Percentiles rank a stretch among this genome's conserved stretches.
Conservation (phyloP, 2,797 vertebrate genomes). For the Manis javanica region DNA sequence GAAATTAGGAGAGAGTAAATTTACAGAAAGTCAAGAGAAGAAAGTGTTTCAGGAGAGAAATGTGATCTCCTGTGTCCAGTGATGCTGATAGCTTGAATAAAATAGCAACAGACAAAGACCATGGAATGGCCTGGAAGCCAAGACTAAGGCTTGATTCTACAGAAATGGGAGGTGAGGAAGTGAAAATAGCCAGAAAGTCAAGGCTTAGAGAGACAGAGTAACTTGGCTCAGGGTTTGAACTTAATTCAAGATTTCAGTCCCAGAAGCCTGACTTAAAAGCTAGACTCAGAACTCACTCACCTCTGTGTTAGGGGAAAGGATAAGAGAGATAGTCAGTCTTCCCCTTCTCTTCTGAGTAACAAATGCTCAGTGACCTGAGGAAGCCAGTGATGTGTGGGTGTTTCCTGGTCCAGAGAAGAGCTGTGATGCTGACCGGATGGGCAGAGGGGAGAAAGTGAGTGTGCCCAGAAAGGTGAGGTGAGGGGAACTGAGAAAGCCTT, state of each 20-base stretch:
- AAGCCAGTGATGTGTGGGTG: slow-evolving; percentile 6
- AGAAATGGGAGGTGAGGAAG: not conserved
- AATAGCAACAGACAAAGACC: not conserved
- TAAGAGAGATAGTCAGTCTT: not conserved
- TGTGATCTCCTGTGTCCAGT: not conserved
- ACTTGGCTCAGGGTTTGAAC: not conserved
- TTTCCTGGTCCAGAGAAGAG: not conserved
- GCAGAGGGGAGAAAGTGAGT: not conserved
- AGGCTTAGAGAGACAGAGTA: not conserved
- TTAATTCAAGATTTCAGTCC: not conserved
- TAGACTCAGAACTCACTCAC: not conserved
- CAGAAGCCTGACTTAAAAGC: not conserved
- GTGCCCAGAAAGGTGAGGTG: not conserved
- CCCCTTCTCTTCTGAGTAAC: slow-evolving; percentile 12
- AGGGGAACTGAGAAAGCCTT: slow-evolving; percentile 33
- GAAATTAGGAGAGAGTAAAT: not conserved
- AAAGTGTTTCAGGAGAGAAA: not conserved
- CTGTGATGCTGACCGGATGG: not conserved
- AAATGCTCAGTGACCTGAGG: not conserved
- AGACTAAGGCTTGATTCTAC: not conserved
- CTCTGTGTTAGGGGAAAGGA: not conserved
- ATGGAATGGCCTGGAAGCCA: too few species aligned
- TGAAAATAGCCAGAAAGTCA: not conserved
- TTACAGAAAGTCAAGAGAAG: not conserved
- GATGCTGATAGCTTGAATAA: not conserved